Conservation (phyloP, 2,797 vertebrate species). For the Pristis pectinata region DNA sequence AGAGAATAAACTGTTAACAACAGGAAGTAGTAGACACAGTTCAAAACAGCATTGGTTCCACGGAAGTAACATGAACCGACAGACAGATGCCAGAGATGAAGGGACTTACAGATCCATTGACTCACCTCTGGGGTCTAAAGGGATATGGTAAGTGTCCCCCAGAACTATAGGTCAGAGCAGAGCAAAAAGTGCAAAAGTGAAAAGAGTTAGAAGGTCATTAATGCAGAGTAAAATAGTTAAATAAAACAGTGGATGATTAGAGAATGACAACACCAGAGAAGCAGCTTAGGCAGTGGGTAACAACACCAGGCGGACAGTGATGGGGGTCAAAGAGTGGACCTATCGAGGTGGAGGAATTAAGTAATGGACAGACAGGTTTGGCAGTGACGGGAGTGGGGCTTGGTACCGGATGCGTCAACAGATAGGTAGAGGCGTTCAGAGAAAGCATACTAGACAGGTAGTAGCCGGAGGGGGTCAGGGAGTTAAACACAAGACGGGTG, state of each 20-base stretch:
- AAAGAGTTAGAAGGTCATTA: constrained; percentile 70
- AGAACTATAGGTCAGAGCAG: constrained; percentile 79
- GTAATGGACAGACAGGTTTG: too few relatives aligned
- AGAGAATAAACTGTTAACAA: neutral
- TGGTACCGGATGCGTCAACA: neutral
- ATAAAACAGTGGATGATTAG: constrained; percentile 42
- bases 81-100: neutral
- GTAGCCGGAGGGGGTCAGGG: too few relatives aligned
- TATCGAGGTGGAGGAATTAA: too few relatives aligned
- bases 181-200: constrained; percentile 66
- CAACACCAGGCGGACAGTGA: neutral
- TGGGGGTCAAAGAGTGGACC: neutral
- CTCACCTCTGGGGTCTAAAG: constrained; percentile 99
- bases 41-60: neutral
- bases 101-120: constrained; percentile 41
- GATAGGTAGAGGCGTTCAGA: neutral
- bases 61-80: neutral
- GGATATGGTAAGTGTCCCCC: constrained; percentile 99
- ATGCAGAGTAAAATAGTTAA: constrained; percentile 46
- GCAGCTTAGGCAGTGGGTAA: constrained; percentile 47
- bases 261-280: constrained; percentile 46
- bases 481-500: too few relatives aligned
- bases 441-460: neutral
- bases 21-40: neutral
- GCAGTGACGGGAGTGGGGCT: neutral